phyloP scores from a whole-genome alignment of 2,113 vertebrate species.

The Axis porcinus region DNA sequence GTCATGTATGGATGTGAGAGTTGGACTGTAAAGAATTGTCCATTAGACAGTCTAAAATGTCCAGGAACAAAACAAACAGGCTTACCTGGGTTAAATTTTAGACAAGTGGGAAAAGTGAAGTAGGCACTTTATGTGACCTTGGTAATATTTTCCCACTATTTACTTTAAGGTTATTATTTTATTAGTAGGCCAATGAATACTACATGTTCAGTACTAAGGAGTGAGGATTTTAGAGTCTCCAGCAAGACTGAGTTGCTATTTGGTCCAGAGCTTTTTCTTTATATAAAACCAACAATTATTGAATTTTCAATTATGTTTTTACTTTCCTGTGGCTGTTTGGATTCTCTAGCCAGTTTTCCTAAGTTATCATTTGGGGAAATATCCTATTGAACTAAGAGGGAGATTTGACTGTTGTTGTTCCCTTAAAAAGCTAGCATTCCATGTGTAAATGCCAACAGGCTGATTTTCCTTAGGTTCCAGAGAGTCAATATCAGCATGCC shows the following conservation, averaged over 20 bases:
- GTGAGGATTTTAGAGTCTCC: not conserved
- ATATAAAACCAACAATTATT: not conserved
- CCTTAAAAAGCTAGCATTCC: not conserved
- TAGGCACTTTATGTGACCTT: not conserved
- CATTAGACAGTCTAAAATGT: not conserved
- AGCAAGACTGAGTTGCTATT: not conserved
- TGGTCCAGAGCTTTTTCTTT: not conserved
- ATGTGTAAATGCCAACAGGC: not conserved
- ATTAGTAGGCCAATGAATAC: not conserved
- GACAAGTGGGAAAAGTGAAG: not conserved
- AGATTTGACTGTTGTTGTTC: not conserved
- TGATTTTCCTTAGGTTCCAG: not conserved
- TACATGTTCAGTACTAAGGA: not conserved
- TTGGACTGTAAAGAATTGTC: too few species aligned
- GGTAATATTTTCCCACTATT: not conserved
- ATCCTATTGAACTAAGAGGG: not conserved
- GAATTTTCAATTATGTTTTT: not conserved
- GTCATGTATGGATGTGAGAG: too few species aligned
- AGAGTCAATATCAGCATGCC: not conserved
- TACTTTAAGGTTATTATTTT: not conserved
- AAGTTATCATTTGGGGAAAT: not conserved
- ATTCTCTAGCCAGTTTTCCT: not conserved
- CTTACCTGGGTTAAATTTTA: not conserved
- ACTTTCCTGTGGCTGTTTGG: not conserved
- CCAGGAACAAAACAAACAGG: not conserved